These are phyloP conservation scores for Rhogogaster chlorosoma DNA, from an alignment of 2,888 invertebrate genomes.

Conservation along the genomic window DNA sequence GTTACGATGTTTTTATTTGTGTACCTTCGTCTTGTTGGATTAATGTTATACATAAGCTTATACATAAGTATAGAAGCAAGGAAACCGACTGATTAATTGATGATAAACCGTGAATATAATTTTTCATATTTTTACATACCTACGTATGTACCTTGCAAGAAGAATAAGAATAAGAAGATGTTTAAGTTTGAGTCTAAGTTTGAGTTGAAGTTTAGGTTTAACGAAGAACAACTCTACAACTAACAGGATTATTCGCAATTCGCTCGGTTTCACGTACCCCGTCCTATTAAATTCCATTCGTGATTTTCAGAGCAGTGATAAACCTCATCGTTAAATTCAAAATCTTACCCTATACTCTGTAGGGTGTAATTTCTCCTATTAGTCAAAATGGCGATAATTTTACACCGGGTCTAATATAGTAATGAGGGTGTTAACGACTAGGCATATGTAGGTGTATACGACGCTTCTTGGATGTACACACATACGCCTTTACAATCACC, in stretches of 20 bases:
- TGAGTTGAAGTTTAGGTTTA: neutral
- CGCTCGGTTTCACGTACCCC: neutral
- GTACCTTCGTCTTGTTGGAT: no score
- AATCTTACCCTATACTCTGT: neutral
- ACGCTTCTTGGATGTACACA: neutral
- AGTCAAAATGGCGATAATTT: slow-evolving; percentile 31
- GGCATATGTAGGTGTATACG: neutral
- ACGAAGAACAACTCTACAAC: neutral
- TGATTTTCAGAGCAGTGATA: neutral
- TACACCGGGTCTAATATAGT: neutral
- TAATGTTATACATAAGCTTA: no score
- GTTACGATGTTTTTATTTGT: neutral
- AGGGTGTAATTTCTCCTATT: neutral
- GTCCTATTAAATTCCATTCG: neutral
- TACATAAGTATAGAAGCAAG: no score
- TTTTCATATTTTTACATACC: neutral
- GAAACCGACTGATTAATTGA: neutral
- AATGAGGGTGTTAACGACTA: slow-evolving; percentile 31
- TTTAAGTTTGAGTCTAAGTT: neutral
- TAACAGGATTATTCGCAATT: neutral
- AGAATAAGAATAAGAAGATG: neutral
- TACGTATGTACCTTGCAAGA: neutral
- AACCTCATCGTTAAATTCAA: neutral
- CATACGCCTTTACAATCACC: neutral
- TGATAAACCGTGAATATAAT: neutral